Percentiles rank a stretch among this genome's conserved stretches.
phyloP scores from a whole-genome alignment of 2,797 vertebrate species.

The Parambassis ranga region DNA sequence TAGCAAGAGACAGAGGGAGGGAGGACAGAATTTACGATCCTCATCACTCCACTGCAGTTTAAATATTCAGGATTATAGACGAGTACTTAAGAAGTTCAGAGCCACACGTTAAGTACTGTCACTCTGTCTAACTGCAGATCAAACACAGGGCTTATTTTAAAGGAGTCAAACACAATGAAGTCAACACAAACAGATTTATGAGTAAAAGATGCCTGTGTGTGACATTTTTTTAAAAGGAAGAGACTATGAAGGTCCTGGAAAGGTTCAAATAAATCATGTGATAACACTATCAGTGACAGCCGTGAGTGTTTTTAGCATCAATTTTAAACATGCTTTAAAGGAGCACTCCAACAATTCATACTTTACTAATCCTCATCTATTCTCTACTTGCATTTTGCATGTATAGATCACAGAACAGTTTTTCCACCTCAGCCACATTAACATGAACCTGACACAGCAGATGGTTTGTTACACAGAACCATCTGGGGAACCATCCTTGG shows the following conservation, averaged over 20 bases:
- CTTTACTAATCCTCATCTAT: neutral
- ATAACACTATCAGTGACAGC: neutral
- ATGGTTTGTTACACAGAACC: too few relatives aligned
- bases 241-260: constrained; percentile 73
- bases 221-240: constrained; percentile 23
- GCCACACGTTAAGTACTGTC: constrained; percentile 53
- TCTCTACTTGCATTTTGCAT: neutral
- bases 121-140: constrained; percentile 38
- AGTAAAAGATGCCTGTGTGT: constrained; percentile 44
- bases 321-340: neutral
- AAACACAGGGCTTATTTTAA: constrained; percentile 45
- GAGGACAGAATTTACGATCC: constrained; percentile 62
- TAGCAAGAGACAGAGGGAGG: constrained; percentile 35
- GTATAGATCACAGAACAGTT: neutral
- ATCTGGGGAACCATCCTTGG: too few relatives aligned
- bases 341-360: constrained; percentile 13
- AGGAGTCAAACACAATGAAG: constrained; percentile 43
- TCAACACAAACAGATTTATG: constrained; percentile 32
- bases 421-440: neutral
- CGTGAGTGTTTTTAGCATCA: neutral
- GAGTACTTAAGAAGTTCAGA: constrained; percentile 55
- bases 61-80: constrained; percentile 62
- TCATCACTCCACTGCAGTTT: constrained; percentile 80
- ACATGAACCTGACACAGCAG: too few relatives aligned
- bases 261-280: neutral